Conservation (phyloP, 2,888 invertebrate genomes). For the Mimumesa dahlbomi region DNA sequence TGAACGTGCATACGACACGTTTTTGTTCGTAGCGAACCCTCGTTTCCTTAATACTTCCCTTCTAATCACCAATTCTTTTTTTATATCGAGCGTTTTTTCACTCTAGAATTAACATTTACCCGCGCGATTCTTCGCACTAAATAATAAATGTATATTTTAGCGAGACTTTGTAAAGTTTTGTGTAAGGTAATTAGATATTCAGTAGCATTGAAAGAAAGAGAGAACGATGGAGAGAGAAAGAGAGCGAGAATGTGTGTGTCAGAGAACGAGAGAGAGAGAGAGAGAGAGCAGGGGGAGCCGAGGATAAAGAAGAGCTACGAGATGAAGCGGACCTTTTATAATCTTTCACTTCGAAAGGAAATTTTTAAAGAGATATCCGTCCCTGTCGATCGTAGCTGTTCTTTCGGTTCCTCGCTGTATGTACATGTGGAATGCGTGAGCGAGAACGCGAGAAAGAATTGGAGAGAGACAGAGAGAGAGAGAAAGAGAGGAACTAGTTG, state of each 20-base stretch:
- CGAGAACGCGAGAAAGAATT: neutral
- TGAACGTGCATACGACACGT: too few relatives aligned
- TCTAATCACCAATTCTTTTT: constrained; percentile 19
- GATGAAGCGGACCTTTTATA: neutral
- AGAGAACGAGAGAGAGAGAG: constrained; percentile 26
- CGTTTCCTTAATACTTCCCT: neutral
- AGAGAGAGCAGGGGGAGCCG: constrained; percentile 12
- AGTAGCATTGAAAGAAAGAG: constrained; percentile 43
- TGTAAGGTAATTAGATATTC: constrained; percentile 51
- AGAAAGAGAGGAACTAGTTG: constrained; percentile 10
- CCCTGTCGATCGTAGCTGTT: constrained; percentile 2
- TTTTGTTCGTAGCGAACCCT: neutral
- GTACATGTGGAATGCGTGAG: neutral
- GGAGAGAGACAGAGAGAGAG: constrained; percentile 2
- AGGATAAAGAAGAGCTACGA: constrained; percentile 10
- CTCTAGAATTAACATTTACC: constrained; percentile 39
- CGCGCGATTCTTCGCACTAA: constrained; percentile 41
- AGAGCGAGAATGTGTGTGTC: too few relatives aligned
- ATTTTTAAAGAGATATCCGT: neutral
- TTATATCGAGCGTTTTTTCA: constrained; percentile 34
- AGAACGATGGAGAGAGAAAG: constrained; percentile 14
- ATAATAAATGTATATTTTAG: constrained; percentile 57
- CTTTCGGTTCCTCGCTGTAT: neutral
- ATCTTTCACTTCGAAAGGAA: neutral
- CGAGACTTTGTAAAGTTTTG: constrained; percentile 54